Conservation (phyloP, 1,140 invertebrate genomes). For the Agrilus planipennis region DNA sequence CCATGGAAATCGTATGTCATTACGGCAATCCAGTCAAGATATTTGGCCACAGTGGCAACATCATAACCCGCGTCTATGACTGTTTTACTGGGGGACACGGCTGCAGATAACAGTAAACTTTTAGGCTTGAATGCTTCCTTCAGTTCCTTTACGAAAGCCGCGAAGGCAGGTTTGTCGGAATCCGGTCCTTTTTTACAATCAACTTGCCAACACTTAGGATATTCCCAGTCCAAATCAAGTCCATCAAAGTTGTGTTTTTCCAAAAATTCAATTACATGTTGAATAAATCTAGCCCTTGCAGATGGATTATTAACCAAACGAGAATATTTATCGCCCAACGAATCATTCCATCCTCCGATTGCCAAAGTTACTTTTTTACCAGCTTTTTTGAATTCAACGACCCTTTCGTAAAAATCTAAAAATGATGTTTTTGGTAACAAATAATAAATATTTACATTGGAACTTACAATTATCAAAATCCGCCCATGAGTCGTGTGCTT, state of each 20-base stretch:
- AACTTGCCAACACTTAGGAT: constrained; percentile 80
- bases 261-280: constrained; percentile 62
- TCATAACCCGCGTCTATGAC: constrained; percentile 79
- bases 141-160: constrained; percentile 58
- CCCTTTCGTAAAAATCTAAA: constrained; percentile 69
- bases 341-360: constrained; percentile 85
- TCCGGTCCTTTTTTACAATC: constrained; percentile 73
- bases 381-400: constrained; percentile 62
- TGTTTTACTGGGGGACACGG: constrained; percentile 78
- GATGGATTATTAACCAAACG: constrained; percentile 62
- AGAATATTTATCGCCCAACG: constrained; percentile 74
- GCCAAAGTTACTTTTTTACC: constrained; percentile 74
- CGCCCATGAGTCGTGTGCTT: constrained; percentile 79
- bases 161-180: constrained; percentile 70
- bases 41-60: constrained; percentile 54
- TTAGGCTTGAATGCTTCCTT: constrained; percentile 58
- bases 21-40: constrained; percentile 75
- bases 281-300: constrained; percentile 57
- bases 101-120: constrained; percentile 65
- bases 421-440: neutral
- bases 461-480: constrained; percentile 71
- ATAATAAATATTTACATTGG: neutral
- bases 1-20: constrained; percentile 84
- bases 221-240: constrained; percentile 84
- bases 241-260: constrained; percentile 78